Evolutionary conservation across 2,113 vertebrate genomes (phyloP).

Genomic region (Zapus hudsonius): DNA sequence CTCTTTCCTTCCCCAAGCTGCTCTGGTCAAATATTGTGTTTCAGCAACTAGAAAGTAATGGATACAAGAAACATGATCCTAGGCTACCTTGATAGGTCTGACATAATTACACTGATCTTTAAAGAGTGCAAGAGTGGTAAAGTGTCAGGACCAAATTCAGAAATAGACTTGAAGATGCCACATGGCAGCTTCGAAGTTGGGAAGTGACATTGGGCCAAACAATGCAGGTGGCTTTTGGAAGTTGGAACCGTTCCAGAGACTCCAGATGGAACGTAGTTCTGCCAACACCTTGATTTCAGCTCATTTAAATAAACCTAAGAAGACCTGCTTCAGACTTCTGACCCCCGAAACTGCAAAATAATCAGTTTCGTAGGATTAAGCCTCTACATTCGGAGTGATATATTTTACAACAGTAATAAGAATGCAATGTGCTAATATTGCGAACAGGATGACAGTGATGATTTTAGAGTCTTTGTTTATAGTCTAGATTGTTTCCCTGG

Average conservation of each 20-base stretch:
- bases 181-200: background rate
- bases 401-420: background rate
- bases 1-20: too few relatives aligned
- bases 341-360: background rate
- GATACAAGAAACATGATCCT: too few relatives aligned
- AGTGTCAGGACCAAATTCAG: background rate
- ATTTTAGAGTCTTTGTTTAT: background rate
- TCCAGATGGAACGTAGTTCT: conserved; percentile 49
- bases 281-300: conserved; percentile 60
- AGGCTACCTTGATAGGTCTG: background rate
- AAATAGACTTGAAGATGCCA: background rate
- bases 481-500: background rate
- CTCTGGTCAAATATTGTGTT: too few relatives aligned
- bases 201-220: background rate
- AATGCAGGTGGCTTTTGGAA: conserved; percentile 12
- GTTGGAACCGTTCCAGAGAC: background rate
- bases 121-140: background rate
- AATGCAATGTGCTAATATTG: background rate
- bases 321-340: conserved; percentile 20
- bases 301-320: conserved; percentile 43
- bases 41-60: too few relatives aligned
- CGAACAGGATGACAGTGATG: background rate
- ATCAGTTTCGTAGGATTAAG: background rate
- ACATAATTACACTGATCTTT: background rate
- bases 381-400: background rate